These are phyloP conservation scores for Melanostigma gelatinosum DNA, from an alignment of 2,113 vertebrate genomes.

Conservation along the genomic window DNA sequence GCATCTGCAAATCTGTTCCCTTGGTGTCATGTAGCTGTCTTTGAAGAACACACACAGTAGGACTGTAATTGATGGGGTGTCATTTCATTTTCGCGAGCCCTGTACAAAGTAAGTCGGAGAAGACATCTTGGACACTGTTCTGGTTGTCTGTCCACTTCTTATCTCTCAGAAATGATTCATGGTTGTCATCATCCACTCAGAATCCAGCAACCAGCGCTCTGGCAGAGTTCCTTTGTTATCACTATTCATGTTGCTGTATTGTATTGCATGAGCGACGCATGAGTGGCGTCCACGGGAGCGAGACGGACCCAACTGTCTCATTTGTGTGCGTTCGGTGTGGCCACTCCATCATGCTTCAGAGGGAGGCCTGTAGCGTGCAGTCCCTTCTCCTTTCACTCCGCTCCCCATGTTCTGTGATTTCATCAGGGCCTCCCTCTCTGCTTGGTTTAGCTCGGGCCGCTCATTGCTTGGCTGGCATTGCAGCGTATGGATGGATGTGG, in stretches of 20 bases:
- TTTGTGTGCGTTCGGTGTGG: not conserved
- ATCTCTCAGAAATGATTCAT: conserved; percentile 10
- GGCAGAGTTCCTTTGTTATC: not conserved
- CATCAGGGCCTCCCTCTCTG: not conserved
- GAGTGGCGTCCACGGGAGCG: not conserved
- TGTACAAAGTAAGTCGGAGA: not conserved
- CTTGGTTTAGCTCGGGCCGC: not conserved
- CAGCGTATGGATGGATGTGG: conserved; percentile 27
- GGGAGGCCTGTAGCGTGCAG: not conserved
- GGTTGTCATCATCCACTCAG: conserved; percentile 16
- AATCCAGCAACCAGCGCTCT: not conserved
- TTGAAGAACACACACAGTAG: not conserved
- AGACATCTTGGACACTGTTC: not conserved
- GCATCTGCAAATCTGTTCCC: not conserved
- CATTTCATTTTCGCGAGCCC: not conserved
- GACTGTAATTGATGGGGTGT: not conserved
- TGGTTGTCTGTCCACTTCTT: not conserved
- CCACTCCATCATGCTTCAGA: not conserved
- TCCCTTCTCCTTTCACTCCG: not conserved
- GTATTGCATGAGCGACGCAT: not conserved
- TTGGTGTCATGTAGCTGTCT: not conserved
- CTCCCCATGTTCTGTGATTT: not conserved
- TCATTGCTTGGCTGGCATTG: conserved; percentile 13
- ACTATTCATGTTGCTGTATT: not conserved
- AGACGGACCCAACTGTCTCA: conserved; percentile 1